phyloP scores from a whole-genome alignment of 1,140 invertebrate species.

The Oppia nitens region DNA sequence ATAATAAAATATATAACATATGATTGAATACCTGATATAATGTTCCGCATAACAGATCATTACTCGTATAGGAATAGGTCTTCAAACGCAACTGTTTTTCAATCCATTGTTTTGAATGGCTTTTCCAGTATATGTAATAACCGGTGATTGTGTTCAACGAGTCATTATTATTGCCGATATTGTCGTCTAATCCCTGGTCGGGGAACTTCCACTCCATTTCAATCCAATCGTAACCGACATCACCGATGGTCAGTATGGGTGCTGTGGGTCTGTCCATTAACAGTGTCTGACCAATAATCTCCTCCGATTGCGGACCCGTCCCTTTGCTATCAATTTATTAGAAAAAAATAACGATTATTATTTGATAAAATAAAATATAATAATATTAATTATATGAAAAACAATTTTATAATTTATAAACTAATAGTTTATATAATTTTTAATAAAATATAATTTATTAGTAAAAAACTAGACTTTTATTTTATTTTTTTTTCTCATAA shows the following conservation, averaged over 20 bases:
- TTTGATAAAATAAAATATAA: no score
- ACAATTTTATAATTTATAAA: no score
- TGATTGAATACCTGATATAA: slow-evolving; percentile 19
- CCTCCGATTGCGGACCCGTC: slow-evolving; percentile 29
- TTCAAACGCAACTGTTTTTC: slow-evolving; percentile 20
- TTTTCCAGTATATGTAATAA: slow-evolving; percentile 21
- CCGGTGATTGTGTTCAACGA: slow-evolving; percentile 13
- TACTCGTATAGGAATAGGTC: slow-evolving; percentile 25
- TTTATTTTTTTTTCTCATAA: no score
- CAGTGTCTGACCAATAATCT: slow-evolving; percentile 27
- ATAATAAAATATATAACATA: no score
- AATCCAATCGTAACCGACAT: slow-evolving; percentile 7
- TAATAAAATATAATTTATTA: no score
- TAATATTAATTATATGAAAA: no score
- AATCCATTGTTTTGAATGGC: slow-evolving; percentile 19
- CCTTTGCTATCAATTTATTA: slow-evolving; percentile 45
- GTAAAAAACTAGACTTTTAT: no score
- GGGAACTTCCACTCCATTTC: slow-evolving; percentile 15
- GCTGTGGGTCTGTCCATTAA: slow-evolving; percentile 20
- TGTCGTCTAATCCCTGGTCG: no score
- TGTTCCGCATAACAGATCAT: slow-evolving; percentile 29
- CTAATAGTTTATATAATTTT: no score
- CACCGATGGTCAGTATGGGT: slow-evolving; percentile 9
- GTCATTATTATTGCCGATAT: not conserved
- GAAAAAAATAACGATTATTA: no score